A percentile compares a stretch with the other conserved stretches of the same genome.
phyloP scores from a whole-genome alignment of 2,113 vertebrate species.

The Saguinus imperator region DNA sequence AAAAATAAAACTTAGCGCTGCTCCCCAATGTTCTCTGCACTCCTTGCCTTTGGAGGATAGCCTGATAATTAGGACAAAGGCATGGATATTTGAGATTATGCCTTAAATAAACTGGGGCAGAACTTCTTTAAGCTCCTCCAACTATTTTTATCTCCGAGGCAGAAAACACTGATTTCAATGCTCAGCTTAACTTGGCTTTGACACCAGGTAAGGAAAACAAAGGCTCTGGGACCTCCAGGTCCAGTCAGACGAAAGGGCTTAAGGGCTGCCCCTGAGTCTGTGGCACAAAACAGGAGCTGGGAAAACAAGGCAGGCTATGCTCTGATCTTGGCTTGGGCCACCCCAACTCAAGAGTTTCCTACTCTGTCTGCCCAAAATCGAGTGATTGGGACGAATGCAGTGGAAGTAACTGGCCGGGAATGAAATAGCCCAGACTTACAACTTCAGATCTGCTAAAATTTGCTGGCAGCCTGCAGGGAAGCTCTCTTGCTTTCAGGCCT shows the following conservation, averaged over 20 bases:
- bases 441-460: rapidly evolving
- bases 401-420: not conserved
- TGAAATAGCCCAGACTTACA: not conserved
- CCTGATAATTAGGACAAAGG: constrained; percentile 60
- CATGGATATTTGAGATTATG: constrained; percentile 28
- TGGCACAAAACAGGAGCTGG: not conserved
- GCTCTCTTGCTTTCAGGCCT: not conserved
- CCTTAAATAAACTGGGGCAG: constrained; percentile 61
- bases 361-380: too few relatives aligned
- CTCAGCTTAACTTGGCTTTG: not conserved
- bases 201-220: not conserved
- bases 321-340: not conserved
- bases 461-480: rapidly evolving
- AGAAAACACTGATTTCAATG: not conserved
- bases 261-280: not conserved
- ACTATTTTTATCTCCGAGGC: constrained; percentile 52
- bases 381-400: too few relatives aligned
- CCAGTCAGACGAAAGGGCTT: not conserved
- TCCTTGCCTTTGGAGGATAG: not conserved
- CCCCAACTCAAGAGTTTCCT: too few relatives aligned
- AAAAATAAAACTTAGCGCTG: not conserved
- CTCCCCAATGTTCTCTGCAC: not conserved
- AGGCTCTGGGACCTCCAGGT: not conserved
- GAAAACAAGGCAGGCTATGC: rapidly evolving
- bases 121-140: not conserved